A percentile compares a stretch with the other conserved stretches of the same genome.
These are phyloP conservation scores for Aphelenchoides avenae DNA, from an alignment of 1,140 invertebrate species.

Conservation along the genomic window DNA sequence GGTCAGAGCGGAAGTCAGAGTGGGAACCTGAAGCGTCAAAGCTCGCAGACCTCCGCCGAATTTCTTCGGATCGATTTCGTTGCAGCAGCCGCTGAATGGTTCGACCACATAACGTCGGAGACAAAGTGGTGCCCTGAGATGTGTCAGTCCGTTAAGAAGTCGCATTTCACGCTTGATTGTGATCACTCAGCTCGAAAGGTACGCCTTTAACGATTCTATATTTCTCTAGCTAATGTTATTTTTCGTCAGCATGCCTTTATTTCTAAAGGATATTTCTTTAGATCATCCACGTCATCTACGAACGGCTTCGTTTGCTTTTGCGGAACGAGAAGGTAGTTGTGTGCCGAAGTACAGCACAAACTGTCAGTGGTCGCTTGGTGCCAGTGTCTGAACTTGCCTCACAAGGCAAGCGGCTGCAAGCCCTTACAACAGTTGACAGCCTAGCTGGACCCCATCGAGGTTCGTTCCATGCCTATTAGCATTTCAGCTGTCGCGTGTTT, in stretches of 20 bases:
- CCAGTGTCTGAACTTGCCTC: constrained; percentile 9
- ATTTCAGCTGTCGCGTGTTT: too few relatives aligned
- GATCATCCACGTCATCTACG: constrained; percentile 26
- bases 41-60: constrained; percentile 9
- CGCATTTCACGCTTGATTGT: constrained; percentile 28
- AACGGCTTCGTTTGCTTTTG: constrained; percentile 10
- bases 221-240: background rate
- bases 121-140: constrained; percentile 26
- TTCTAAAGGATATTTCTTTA: too few relatives aligned
- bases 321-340: constrained; percentile 20
- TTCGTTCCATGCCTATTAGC: too few relatives aligned
- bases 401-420: constrained; percentile 24
- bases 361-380: too few relatives aligned
- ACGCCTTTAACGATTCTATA: background rate
- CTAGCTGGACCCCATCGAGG: constrained; percentile 37
- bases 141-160: constrained; percentile 26
- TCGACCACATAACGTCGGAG: constrained; percentile 25
- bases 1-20: too few relatives aligned
- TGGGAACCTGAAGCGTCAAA: too few relatives aligned
- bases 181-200: constrained; percentile 30
- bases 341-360: constrained; percentile 25
- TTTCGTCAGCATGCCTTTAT: too few relatives aligned
- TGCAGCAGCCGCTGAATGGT: constrained; percentile 34
- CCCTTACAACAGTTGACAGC: constrained; percentile 24
- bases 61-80: constrained; percentile 33